These are phyloP conservation scores for Aplodontia rufa DNA, from an alignment of 2,113 vertebrate genomes.

Conservation along the genomic window DNA sequence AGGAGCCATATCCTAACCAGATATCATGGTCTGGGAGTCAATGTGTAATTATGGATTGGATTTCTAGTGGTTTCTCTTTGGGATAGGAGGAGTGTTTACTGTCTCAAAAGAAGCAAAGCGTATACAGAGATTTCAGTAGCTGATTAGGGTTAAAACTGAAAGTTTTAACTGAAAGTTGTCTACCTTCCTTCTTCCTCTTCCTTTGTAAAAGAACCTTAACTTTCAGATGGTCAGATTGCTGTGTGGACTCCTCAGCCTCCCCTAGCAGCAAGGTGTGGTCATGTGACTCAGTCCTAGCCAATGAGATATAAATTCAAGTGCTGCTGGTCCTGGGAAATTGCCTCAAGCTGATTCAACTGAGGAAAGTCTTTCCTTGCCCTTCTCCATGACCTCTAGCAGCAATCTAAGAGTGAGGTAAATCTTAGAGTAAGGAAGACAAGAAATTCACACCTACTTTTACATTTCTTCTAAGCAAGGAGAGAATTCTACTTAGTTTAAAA, in stretches of 20 bases:
- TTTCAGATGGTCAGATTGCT: background rate
- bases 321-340: background rate
- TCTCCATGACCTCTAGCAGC: background rate
- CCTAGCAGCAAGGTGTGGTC: background rate
- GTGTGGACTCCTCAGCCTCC: background rate
- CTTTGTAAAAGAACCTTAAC: background rate
- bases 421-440: background rate
- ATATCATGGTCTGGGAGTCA: background rate
- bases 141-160: background rate
- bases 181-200: background rate
- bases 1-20: background rate
- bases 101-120: background rate
- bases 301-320: background rate
- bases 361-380: background rate
- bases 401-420: background rate
- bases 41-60: background rate
- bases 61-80: background rate
- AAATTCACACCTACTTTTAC: background rate
- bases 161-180: background rate
- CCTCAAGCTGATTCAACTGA: background rate
- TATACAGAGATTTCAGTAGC: background rate
- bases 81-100: background rate
- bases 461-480: constrained; percentile 3
- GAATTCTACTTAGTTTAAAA: background rate
- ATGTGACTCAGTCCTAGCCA: background rate